Conservation (phyloP, 2,797 vertebrate species). For the Acestrorhynchus altus region DNA sequence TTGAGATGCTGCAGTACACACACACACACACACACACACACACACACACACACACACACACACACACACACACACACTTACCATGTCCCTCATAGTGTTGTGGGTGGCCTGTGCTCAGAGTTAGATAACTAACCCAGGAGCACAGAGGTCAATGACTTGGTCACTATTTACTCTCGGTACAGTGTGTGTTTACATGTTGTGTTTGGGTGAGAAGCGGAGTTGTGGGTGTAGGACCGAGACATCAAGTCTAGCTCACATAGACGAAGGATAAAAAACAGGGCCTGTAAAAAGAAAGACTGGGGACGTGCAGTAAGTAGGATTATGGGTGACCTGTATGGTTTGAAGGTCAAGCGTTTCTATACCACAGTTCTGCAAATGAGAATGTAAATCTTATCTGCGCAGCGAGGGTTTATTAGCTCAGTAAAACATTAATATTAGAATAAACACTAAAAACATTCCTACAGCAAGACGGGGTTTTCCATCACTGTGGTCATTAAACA, state of each 20-base stretch:
- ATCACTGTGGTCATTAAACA: no score
- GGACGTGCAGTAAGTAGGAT: no score
- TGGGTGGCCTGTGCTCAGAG: slow-evolving; percentile 16
- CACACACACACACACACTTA: background rate
- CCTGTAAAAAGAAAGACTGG: no score
- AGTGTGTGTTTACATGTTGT: slow-evolving; percentile 53
- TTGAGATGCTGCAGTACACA: background rate
- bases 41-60: background rate
- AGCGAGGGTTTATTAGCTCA: no score
- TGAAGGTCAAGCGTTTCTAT: no score
- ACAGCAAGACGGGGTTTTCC: no score
- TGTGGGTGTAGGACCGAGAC: slow-evolving; percentile 53
- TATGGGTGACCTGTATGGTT: no score
- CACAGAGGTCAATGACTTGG: slow-evolving; percentile 47
- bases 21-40: background rate
- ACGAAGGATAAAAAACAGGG: slow-evolving; percentile 12
- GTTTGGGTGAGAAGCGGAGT: slow-evolving; percentile 50
- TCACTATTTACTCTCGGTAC: slow-evolving; percentile 57
- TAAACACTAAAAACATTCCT: no score
- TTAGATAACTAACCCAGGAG: slow-evolving; percentile 30
- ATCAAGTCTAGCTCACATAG: background rate
- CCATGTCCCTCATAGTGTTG: background rate
- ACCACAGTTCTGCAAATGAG: no score
- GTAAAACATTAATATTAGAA: no score
- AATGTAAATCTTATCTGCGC: no score